These are phyloP conservation scores for Rhinopithecus roxellana DNA, from an alignment of 2,113 vertebrate genomes.

Conservation along the genomic window DNA sequence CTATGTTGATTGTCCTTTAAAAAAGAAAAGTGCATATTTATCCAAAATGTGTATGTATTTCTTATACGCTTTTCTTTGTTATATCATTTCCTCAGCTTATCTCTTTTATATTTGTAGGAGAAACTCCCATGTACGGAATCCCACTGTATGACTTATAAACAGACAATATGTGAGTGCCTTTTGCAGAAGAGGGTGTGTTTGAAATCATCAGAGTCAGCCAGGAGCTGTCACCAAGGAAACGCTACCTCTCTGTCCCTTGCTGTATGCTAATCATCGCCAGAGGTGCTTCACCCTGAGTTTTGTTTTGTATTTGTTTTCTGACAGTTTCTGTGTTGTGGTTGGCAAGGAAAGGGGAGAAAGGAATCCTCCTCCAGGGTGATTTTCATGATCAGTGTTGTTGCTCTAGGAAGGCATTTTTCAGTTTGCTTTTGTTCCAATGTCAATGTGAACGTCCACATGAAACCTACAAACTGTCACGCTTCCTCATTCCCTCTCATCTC, in stretches of 20 bases:
- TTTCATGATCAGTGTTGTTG: constrained; percentile 76
- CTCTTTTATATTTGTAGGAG: constrained; percentile 80
- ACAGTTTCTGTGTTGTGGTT: constrained; percentile 71
- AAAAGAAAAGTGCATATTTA: constrained; percentile 68
- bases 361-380: constrained; percentile 67
- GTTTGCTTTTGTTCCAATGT: constrained; percentile 68
- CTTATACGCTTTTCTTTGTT: constrained; percentile 64
- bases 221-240: constrained; percentile 80
- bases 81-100: constrained; percentile 72
- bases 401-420: constrained; percentile 64
- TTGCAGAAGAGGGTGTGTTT: constrained; percentile 84
- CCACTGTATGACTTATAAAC: constrained; percentile 81
- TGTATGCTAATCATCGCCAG: constrained; percentile 83
- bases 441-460: constrained; percentile 66
- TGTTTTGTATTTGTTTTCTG: constrained; percentile 21
- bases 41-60: constrained; percentile 70
- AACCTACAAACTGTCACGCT: constrained; percentile 68
- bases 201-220: constrained; percentile 79
- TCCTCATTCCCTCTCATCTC: constrained; percentile 79
- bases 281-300: constrained; percentile 80
- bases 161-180: constrained; percentile 86
- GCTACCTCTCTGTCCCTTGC: constrained; percentile 87
- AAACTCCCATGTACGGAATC: constrained; percentile 70
- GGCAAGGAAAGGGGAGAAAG: constrained; percentile 58
- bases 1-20: constrained; percentile 60